These are phyloP conservation scores for Umimayanthus chanpuru DNA, from an alignment of 92 coral and sea anemone species.

Conservation along the genomic window DNA sequence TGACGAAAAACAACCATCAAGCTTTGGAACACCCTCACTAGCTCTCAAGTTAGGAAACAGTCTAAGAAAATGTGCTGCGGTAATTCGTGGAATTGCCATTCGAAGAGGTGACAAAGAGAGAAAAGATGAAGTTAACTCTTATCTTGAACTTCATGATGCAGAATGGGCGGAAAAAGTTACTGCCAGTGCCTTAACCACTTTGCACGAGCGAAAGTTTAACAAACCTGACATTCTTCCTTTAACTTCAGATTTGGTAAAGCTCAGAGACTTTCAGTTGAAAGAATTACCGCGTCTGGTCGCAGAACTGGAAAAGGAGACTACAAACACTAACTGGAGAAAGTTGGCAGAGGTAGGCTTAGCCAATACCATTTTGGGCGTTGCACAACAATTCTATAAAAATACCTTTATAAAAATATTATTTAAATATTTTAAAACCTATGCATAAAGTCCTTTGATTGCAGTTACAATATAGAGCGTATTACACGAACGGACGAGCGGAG, in stretches of 20 bases:
- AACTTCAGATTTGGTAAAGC: conserved; percentile 39
- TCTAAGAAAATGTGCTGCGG: conserved; percentile 48
- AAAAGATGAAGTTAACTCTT: conserved; percentile 25
- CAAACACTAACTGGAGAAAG: conserved; percentile 16
- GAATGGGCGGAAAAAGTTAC: conserved; percentile 59
- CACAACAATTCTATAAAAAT: too few relatives aligned
- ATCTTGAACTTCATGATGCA: conserved; percentile 39
- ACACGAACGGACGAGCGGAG: too few relatives aligned
- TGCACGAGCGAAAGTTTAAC: conserved; percentile 28
- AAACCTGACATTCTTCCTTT: conserved; percentile 46
- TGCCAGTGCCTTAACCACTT: conserved; percentile 35
- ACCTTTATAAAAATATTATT: too few relatives aligned
- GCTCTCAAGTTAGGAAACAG: conserved; percentile 52
- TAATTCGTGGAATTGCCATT: conserved; percentile 50
- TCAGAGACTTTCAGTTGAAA: conserved; percentile 39
- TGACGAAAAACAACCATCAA: neutral
- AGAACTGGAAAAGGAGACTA: conserved; percentile 5
- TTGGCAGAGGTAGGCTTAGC: conserved; percentile 38
- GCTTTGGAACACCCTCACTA: conserved; percentile 48
- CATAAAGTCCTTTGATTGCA: too few relatives aligned
- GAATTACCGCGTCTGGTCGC: neutral
- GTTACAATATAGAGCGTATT: too few relatives aligned
- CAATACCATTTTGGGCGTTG: too few relatives aligned
- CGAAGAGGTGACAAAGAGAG: conserved; percentile 32
- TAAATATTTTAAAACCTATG: too few relatives aligned